Evolutionary conservation across 2,797 vertebrate species (phyloP).

Genomic region (Siniperca undulata): DNA sequence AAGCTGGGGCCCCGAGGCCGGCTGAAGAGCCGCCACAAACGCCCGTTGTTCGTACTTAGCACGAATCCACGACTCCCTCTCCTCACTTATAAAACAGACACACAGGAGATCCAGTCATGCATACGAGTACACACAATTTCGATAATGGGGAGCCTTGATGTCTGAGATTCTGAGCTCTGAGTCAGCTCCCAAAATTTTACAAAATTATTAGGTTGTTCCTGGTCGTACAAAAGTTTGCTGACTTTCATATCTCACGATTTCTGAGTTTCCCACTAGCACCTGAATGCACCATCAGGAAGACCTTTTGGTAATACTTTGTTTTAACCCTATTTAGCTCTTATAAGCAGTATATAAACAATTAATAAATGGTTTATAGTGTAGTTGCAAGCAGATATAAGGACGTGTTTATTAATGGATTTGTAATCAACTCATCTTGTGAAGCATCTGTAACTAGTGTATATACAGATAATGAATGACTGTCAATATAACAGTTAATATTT

Average conservation of each 20-base stretch:
- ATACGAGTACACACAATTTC: background rate
- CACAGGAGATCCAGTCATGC: background rate
- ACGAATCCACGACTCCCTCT: constrained; percentile 95
- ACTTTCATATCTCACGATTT: background rate
- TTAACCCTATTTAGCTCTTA: background rate
- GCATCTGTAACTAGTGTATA: background rate
- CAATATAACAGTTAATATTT: background rate
- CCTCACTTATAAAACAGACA: constrained; percentile 83
- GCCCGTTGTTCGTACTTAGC: constrained; percentile 95
- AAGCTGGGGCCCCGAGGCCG: constrained; percentile 69
- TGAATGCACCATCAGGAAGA: constrained; percentile 4
- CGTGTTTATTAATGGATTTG: background rate
- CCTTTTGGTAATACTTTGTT: background rate
- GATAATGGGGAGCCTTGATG: no score
- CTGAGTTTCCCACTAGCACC: background rate
- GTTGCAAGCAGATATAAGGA: background rate
- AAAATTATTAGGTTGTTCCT: background rate
- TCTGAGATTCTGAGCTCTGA: background rate
- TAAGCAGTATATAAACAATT: background rate
- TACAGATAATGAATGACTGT: background rate
- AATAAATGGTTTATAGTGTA: background rate
- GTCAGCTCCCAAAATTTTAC: background rate
- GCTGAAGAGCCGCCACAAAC: constrained; percentile 89
- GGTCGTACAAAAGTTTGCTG: background rate
- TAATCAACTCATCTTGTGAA: no score